Evolutionary conservation across 2,888 invertebrate species (phyloP).

Genomic region (Callyntrura sp.): DNA sequence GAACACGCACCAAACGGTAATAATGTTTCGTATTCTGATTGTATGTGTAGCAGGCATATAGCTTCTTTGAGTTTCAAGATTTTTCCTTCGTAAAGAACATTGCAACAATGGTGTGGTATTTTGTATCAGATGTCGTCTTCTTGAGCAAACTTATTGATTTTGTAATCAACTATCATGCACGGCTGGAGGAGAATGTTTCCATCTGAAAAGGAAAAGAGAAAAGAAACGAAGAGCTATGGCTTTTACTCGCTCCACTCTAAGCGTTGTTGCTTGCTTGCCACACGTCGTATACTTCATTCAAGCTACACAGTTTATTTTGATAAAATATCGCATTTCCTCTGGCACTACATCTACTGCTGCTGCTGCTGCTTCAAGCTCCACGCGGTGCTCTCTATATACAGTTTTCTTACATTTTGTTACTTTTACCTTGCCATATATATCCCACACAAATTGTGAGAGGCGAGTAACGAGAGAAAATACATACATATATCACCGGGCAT

Average conservation of each 20-base stretch:
- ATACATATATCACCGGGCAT: neutral
- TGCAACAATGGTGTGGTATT: conserved; percentile 45
- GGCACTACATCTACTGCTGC: no score
- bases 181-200: conserved; percentile 61
- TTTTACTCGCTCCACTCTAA: conserved; percentile 11
- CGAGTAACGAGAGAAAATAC: neutral
- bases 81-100: conserved; percentile 17
- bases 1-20: no score
- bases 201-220: conserved; percentile 19
- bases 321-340: conserved; percentile 64
- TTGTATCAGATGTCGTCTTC: conserved; percentile 73
- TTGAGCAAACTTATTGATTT: conserved; percentile 81
- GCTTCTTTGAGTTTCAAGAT: neutral
- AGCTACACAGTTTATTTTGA: conserved; percentile 50
- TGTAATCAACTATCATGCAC: conserved; percentile 82
- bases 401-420: neutral
- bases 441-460: no score
- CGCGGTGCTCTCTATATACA: neutral
- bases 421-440: conserved; percentile 1
- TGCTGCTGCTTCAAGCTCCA: neutral
- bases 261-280: neutral
- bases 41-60: no score
- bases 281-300: neutral
- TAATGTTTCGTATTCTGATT: no score
- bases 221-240: conserved; percentile 58